A percentile compares a stretch with the other conserved stretches of the same genome.
Evolutionary conservation across 2,888 invertebrate genomes (phyloP).

Genomic region (Hybos culiciformis): DNA sequence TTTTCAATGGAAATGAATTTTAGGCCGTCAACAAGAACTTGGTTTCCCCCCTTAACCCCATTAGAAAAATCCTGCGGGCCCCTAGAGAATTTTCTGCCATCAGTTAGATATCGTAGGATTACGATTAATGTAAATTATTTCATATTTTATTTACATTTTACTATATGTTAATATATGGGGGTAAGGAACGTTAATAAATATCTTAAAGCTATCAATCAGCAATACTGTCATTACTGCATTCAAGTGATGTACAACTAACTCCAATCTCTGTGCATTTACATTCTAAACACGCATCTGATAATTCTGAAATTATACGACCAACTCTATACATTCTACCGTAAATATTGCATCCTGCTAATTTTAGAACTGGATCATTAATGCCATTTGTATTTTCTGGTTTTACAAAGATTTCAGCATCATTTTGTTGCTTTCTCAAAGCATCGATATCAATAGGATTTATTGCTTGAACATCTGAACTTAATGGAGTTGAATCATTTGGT

Average conservation of each 20-base stretch:
- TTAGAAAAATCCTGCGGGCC: no score
- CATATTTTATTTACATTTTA: no score
- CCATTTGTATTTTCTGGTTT: slow-evolving; percentile 17
- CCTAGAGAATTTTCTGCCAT: no score
- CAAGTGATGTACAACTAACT: slow-evolving; percentile 61
- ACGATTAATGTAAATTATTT: no score
- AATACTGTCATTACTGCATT: no score
- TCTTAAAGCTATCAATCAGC: not conserved
- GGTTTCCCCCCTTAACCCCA: no score
- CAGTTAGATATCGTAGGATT: no score
- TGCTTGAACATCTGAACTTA: slow-evolving; percentile 14
- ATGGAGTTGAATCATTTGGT: slow-evolving; percentile 10
- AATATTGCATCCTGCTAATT: slow-evolving; percentile 77
- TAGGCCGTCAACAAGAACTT: no score
- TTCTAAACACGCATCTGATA: slow-evolving; percentile 68
- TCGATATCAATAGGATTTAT: slow-evolving; percentile 14
- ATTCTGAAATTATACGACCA: slow-evolving; percentile 65
- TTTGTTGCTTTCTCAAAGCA: slow-evolving; percentile 10
- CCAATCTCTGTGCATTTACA: slow-evolving; percentile 79
- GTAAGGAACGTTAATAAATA: not conserved
- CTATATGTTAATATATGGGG: no score
- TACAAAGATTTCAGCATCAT: slow-evolving; percentile 14
- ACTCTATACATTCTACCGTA: slow-evolving; percentile 80
- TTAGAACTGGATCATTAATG: slow-evolving; percentile 34
- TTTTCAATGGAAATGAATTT: no score